Evolutionary conservation across 2,797 vertebrate species (phyloP), one percentile per base, ranked within the genome.

Genomic region (Prionace glauca): DNA sequence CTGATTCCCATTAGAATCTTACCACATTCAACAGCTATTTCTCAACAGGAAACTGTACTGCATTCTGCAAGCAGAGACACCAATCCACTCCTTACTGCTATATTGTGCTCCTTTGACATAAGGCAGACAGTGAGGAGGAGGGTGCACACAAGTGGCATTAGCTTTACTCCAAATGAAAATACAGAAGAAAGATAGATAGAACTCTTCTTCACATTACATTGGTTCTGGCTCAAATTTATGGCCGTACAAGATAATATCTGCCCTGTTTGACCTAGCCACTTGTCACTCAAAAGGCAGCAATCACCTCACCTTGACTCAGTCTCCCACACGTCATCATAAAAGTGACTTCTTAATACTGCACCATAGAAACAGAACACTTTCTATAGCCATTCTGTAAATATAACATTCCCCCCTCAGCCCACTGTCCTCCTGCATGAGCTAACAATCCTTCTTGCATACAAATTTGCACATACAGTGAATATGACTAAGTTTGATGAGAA

Each of bases 21-120:
- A 92, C 32, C 62, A 92, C 32, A 92, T 92, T 92, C 90, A 92
- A 92, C 20, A 3, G 90, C 32, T 69, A 84, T 24, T 92, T 67
- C 62, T 92, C 62, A 92, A 92, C 62, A 67, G n/a, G 90, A 32
- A 92, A 36, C n/a, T 67, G 62, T 10, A 32, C 87, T 62, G 56
- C 56, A 67, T 67, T 69, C 62, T 92, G n/a, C 90, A 36, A 92
- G n/a, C 62, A 36, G 56, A 60, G 16, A 92, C 20, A 41, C 22
- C 18, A 69, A 41, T 69, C 69, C n/a, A 69, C 90, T 92, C 36
- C n/a, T 69, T 90, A 0, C n/a, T 69, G 4, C 29, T 41, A 84
- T 45, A 45, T 41, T 92, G 65, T 36, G 29, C 29, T 62, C 60
- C 29, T 32, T 14, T 69, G 88, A 91, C 16, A 65, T 4, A n/a